phyloP scores from a whole-genome alignment of 1,140 invertebrate species.

The Heliothis virescens region DNA sequence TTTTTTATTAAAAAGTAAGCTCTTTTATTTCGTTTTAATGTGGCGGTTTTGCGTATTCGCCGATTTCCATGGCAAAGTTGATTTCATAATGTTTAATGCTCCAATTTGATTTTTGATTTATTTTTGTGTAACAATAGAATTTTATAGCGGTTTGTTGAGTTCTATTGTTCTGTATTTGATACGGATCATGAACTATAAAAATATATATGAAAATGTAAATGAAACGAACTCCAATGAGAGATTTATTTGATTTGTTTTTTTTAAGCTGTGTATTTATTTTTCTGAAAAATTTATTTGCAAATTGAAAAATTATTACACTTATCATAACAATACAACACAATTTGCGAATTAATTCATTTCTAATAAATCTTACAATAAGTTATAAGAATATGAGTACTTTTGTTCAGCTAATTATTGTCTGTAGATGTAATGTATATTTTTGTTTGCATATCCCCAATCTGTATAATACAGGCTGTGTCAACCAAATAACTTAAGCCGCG shows the following conservation, averaged over 20 bases:
- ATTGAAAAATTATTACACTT: no score
- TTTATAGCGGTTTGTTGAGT: background rate
- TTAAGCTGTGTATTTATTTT: no score
- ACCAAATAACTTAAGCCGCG: slow-evolving; percentile 11
- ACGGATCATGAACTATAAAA: background rate
- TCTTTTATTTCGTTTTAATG: slow-evolving; percentile 2
- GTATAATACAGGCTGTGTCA: background rate
- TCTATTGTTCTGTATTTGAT: background rate
- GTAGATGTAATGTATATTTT: slow-evolving; percentile 11
- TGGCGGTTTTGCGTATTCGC: background rate
- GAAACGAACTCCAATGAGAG: background rate
- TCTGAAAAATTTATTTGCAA: no score
- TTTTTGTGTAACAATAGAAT: slow-evolving; percentile 12
- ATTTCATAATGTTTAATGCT: slow-evolving; percentile 19
- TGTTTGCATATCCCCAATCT: slow-evolving; percentile 8
- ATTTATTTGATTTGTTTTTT: background rate
- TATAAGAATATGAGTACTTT: no score
- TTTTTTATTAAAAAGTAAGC: slow-evolving; percentile 11
- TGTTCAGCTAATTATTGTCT: background rate
- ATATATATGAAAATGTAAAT: background rate
- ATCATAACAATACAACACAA: no score
- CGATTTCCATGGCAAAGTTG: background rate
- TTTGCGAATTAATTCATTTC: no score
- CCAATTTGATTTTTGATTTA: background rate
- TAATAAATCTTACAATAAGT: no score